Evolutionary conservation across 1,140 invertebrate genomes (phyloP), one percentile per base, ranked within the genome.

Genomic region (Eriosoma lanigerum): DNA sequence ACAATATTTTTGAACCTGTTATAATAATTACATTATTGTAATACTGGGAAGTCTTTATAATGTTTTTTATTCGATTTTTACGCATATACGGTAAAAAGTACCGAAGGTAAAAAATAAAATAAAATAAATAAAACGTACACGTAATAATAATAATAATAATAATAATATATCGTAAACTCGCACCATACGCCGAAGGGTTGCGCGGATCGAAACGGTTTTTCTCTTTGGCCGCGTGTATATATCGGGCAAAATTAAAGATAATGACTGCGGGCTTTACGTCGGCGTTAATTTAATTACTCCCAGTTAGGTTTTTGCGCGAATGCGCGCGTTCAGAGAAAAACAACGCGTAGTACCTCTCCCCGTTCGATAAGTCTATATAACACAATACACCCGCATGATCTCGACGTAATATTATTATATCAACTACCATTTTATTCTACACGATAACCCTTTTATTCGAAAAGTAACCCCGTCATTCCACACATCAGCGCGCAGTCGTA

Each of bases 261-360:
- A 62, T 76, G 73, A 60, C 73, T 75, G 52, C 38, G 54, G 73
- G 54, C 38, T 60, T 60, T 76, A 60, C 46, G 73, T 32, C 24
- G 75, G 32, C 3, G 56, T 78, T n/a, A 78, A 78, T 78, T 78
- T 78, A 78, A 78, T 78, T 78, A 78, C 75, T 38, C 32, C 75
- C 75, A 19, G 73, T 60, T 19, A 26, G 32, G 54, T 76, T 76
- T 76, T 76, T 60, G 75, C 75, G 4, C 32, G 32, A 56, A 76
- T n/a, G 52, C 21, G 54, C 29, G 52, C 21, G 54, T 76, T 46
- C 10, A 46, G 60, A 58, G 54, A 76, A 32, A 76, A 76, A 38
- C 73, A 60, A 38, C 72, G 26, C 8, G 5, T 10, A 21, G 32
- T 70, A 32, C 62, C 56, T 5, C 4, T 13, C 9, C 9, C 29